Percentiles rank a stretch among this genome's conserved stretches.
phyloP scores from a whole-genome alignment of 1,140 invertebrate genomes.

The Sogatella furcifera region DNA sequence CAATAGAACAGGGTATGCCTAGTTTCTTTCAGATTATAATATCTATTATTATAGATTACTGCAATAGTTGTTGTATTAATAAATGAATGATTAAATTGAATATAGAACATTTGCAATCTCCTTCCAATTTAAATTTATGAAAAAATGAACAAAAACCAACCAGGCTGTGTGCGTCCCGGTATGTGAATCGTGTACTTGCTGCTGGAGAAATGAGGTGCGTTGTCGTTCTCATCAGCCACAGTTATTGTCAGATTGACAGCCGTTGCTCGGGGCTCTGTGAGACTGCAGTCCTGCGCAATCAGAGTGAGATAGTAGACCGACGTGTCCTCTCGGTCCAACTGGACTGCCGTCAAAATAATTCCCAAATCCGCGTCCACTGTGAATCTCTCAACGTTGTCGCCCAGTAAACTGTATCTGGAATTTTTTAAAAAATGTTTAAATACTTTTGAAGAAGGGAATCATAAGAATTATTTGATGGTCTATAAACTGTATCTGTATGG shows the following conservation, averaged over 20 bases:
- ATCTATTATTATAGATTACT: too few species aligned
- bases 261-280: slow-evolving; percentile 63
- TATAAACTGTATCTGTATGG: too few species aligned
- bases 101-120: too few species aligned
- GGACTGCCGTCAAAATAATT: slow-evolving; percentile 54
- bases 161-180: slow-evolving; percentile 59
- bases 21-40: too few species aligned
- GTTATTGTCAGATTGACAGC: slow-evolving; percentile 70
- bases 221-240: slow-evolving; percentile 79
- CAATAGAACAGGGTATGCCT: too few species aligned
- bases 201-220: slow-evolving; percentile 64
- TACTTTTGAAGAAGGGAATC: too few species aligned
- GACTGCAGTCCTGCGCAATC: slow-evolving; percentile 76
- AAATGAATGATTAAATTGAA: background rate
- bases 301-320: slow-evolving; percentile 66
- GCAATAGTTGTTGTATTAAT: too few species aligned
- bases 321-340: slow-evolving; percentile 69
- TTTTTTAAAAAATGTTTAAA: background rate
- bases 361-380: slow-evolving; percentile 61
- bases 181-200: slow-evolving; percentile 62
- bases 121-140: too few species aligned
- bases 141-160: slow-evolving; percentile 31
- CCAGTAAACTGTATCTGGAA: slow-evolving; percentile 58
- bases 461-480: too few species aligned
- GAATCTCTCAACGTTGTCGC: slow-evolving; percentile 68